These are phyloP conservation scores for Trichogramma pretiosum DNA, from an alignment of 1,140 invertebrate genomes.

Conservation along the genomic window DNA sequence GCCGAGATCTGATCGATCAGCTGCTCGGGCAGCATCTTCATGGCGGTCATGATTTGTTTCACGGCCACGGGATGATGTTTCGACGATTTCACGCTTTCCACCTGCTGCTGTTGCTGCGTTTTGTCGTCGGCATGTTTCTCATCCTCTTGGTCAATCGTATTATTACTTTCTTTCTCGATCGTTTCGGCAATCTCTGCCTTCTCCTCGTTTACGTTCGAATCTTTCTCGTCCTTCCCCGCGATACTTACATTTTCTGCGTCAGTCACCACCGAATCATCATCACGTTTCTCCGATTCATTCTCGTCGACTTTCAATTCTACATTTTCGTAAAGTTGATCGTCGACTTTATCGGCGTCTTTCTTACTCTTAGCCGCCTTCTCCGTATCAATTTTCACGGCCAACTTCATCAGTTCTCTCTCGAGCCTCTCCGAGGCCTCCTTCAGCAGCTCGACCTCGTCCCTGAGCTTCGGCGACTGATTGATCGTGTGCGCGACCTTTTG, in stretches of 20 bases:
- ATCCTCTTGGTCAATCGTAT: neutral
- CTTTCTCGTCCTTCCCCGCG: neutral
- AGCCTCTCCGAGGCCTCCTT: slow-evolving; percentile 7
- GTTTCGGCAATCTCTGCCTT: neutral
- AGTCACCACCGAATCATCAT: neutral
- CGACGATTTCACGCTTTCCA: no score
- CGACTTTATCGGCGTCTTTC: neutral
- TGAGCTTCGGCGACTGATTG: neutral
- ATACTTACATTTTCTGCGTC: neutral
- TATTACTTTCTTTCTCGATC: neutral
- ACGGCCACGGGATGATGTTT: slow-evolving; percentile 23
- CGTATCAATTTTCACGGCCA: neutral
- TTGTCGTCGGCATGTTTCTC: neutral
- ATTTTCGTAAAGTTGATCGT: neutral
- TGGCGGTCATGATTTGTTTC: slow-evolving; percentile 32
- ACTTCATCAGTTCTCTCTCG: slow-evolving; percentile 5
- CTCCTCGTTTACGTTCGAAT: neutral
- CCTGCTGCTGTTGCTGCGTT: neutral
- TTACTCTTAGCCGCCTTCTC: neutral
- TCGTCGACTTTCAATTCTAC: neutral
- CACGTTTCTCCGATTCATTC: neutral
- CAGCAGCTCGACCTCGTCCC: slow-evolving; percentile 1
- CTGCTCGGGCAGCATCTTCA: slow-evolving; percentile 38
- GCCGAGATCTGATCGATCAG: slow-evolving; percentile 32
- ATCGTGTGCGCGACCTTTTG: neutral